These are phyloP conservation scores for Hyaena hyaena DNA, from an alignment of 2,113 vertebrate species.

Conservation along the genomic window DNA sequence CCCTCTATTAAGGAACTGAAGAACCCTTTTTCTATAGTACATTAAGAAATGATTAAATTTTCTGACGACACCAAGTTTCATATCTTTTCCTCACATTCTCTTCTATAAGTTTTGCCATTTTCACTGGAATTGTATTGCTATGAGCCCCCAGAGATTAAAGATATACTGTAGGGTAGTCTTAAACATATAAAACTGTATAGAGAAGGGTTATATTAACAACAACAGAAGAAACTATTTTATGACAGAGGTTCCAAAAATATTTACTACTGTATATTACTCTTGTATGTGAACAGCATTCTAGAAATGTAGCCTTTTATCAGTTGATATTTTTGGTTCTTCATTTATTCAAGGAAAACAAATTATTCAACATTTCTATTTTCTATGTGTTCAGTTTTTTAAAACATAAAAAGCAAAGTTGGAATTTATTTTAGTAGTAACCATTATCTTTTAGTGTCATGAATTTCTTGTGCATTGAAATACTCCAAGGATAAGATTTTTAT, in stretches of 20 bases:
- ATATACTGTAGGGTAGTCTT: background rate
- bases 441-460: background rate
- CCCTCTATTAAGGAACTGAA: background rate
- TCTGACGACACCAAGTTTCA: background rate
- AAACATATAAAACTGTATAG: background rate
- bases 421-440: background rate
- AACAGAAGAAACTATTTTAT: background rate
- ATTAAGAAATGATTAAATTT: slow-evolving; percentile 11
- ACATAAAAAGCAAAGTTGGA: background rate
- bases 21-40: background rate
- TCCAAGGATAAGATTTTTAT: background rate
- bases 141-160: background rate
- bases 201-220: background rate
- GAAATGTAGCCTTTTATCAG: background rate
- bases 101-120: background rate
- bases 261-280: background rate
- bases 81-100: background rate
- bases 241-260: background rate
- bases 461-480: background rate
- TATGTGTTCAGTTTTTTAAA: background rate
- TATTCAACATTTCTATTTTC: background rate
- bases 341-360: background rate
- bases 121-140: background rate
- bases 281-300: background rate
- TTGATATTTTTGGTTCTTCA: background rate